Conservation (phyloP, 1,140 invertebrate genomes). For the Reticulitermes speratus region DNA sequence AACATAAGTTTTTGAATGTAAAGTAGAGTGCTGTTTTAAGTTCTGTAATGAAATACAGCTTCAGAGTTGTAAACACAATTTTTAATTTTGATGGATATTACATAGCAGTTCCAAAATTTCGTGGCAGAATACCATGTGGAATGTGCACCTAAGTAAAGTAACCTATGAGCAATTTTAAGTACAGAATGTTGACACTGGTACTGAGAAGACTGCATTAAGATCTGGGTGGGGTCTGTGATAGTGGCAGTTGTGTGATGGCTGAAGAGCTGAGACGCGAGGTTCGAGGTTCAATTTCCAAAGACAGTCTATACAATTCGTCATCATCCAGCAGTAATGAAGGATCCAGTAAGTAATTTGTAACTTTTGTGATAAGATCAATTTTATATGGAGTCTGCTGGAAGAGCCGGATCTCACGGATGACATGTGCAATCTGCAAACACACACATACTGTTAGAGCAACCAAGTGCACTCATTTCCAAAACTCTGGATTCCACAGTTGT, state of each 20-base stretch:
- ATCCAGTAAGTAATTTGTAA: constrained; percentile 81
- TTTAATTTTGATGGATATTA: no score
- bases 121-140: no score
- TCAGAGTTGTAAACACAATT: no score
- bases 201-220: constrained; percentile 22
- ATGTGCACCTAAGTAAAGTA: no score
- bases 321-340: constrained; percentile 71
- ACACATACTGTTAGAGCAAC: not conserved
- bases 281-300: constrained; percentile 82
- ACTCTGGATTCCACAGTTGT: no score
- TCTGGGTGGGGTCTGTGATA: constrained; percentile 19
- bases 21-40: no score
- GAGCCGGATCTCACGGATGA: constrained; percentile 87
- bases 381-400: constrained; percentile 93
- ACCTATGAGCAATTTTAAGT: no score
- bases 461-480: no score
- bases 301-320: constrained; percentile 80
- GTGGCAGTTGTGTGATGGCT: constrained; percentile 32
- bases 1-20: no score
- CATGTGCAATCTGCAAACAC: constrained; percentile 80
- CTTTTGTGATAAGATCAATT: constrained; percentile 81
- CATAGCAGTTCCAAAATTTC: no score
- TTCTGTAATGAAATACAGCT: no score
- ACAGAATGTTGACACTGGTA: no score
- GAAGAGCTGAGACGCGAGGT: constrained; percentile 57